Evolutionary conservation across 1,140 invertebrate species (phyloP).

Genomic region (Drosophila orosa): DNA sequence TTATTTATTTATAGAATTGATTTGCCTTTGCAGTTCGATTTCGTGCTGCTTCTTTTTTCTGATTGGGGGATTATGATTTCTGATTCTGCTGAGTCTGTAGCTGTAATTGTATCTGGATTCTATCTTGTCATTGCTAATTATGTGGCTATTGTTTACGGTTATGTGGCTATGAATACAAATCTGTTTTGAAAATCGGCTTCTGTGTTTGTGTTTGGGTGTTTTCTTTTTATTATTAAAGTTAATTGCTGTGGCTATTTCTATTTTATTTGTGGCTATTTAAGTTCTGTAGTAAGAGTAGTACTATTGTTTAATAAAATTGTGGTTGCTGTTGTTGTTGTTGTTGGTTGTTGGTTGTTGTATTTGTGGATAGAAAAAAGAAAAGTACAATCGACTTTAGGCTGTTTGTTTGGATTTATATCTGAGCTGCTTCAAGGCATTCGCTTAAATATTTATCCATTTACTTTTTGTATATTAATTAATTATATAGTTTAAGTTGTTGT

Average conservation of each 20-base stretch:
- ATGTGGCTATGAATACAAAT: slow-evolving; percentile 72
- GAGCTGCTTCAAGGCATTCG: slow-evolving; percentile 21
- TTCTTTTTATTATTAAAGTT: slow-evolving; percentile 53
- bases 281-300: slow-evolving; percentile 77
- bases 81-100: slow-evolving; percentile 21
- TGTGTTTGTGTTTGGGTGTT: slow-evolving; percentile 32
- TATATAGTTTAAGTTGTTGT: slow-evolving; percentile 27
- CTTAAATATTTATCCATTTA: slow-evolving; percentile 20
- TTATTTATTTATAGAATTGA: slow-evolving; percentile 25
- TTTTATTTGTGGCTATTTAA: slow-evolving; percentile 74
- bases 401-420: slow-evolving; percentile 44
- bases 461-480: slow-evolving; percentile 20
- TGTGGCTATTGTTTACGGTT: slow-evolving; percentile 75
- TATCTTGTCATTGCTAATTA: slow-evolving; percentile 66
- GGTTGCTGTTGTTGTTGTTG: slow-evolving; percentile 48
- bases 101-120: slow-evolving; percentile 47
- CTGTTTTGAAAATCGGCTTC: slow-evolving; percentile 56
- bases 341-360: slow-evolving; percentile 49
- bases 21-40: slow-evolving; percentile 59
- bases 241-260: slow-evolving; percentile 80
- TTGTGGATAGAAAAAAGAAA: slow-evolving; percentile 79
- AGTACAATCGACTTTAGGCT: slow-evolving; percentile 84
- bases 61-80: slow-evolving; percentile 18
- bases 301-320: slow-evolving; percentile 77
- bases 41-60: slow-evolving; percentile 74